Conservation (phyloP, 30 jellyfish, hydroid and myxozoan genomes). For the Calvadosia cruxmelitensis region DNA sequence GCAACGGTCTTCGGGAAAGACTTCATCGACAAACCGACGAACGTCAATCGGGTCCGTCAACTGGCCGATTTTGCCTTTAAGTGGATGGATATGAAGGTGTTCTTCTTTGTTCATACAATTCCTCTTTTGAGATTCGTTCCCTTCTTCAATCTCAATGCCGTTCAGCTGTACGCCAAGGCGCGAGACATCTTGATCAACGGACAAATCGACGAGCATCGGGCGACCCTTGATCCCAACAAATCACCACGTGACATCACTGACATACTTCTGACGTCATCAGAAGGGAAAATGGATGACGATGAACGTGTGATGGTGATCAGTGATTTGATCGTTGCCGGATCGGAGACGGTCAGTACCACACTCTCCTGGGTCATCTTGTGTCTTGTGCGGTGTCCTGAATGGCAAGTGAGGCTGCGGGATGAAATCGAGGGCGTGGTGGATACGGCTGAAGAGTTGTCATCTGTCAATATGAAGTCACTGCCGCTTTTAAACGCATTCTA, state of each 20-base stretch:
- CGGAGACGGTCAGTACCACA: conserved; percentile 54
- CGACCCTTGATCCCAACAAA: background rate
- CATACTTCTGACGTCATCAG: background rate
- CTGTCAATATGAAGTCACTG: conserved; percentile 9
- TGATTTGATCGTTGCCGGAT: conserved; percentile 45
- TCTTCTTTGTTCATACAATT: background rate
- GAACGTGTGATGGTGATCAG: conserved; percentile 26
- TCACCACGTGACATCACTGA: background rate
- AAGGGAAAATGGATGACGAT: conserved; percentile 5
- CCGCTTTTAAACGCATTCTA: conserved; percentile 45
- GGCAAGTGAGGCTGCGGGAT: conserved; percentile 23
- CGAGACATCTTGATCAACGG: background rate
- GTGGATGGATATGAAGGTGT: background rate
- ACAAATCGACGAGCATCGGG: background rate
- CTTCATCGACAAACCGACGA: background rate
- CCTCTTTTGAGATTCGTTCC: background rate
- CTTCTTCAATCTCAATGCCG: background rate
- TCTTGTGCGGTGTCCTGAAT: conserved; percentile 15
- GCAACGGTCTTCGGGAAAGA: background rate
- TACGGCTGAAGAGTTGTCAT: conserved; percentile 7
- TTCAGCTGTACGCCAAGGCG: background rate
- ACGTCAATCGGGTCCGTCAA: background rate
- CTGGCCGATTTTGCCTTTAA: background rate
- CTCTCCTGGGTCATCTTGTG: conserved; percentile 44
- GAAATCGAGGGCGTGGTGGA: conserved; percentile 9